A percentile compares a stretch with the other conserved stretches of the same genome.
phyloP scores from a whole-genome alignment of 2,888 invertebrate genomes.

The Oconnorella tubifera region DNA sequence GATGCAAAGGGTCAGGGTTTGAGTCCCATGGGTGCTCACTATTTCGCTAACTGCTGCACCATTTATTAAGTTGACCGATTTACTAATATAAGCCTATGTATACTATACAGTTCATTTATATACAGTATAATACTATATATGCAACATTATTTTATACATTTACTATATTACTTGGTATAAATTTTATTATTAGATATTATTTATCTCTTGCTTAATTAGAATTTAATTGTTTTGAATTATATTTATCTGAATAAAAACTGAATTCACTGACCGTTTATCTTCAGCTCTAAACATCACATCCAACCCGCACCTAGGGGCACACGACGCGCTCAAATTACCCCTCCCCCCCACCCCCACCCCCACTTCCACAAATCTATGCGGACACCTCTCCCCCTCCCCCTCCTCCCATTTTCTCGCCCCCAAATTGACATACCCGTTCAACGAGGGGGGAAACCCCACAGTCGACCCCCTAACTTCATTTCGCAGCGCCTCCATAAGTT shows the following conservation, averaged over 20 bases:
- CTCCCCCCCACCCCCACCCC: slow-evolving; percentile 38
- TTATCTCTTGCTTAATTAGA: too few species aligned
- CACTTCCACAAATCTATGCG: slow-evolving; percentile 46
- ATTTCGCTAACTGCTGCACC: too few species aligned
- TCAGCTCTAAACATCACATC: slow-evolving; percentile 67
- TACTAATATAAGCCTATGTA: too few species aligned
- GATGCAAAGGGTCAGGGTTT: neutral
- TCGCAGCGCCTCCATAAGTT: slow-evolving; percentile 35
- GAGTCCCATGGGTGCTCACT: too few species aligned
- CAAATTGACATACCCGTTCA: slow-evolving; percentile 1
- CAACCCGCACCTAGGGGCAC: slow-evolving; percentile 62
- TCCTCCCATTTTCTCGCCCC: slow-evolving; percentile 44
- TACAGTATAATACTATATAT: too few species aligned
- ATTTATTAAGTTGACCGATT: too few species aligned
- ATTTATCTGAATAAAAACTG: too few species aligned
- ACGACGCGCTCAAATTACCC: slow-evolving; percentile 38
- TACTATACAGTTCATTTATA: too few species aligned
- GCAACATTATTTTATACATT: too few species aligned
- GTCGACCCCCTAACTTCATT: neutral
- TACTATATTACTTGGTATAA: too few species aligned
- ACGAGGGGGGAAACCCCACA: neutral
- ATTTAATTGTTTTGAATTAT: too few species aligned
- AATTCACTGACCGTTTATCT: slow-evolving; percentile 60
- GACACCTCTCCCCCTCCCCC: slow-evolving; percentile 34
- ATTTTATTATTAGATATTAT: too few species aligned